phyloP scores from a whole-genome alignment of 2,797 vertebrate genomes.

The Luscinia megarhynchos region DNA sequence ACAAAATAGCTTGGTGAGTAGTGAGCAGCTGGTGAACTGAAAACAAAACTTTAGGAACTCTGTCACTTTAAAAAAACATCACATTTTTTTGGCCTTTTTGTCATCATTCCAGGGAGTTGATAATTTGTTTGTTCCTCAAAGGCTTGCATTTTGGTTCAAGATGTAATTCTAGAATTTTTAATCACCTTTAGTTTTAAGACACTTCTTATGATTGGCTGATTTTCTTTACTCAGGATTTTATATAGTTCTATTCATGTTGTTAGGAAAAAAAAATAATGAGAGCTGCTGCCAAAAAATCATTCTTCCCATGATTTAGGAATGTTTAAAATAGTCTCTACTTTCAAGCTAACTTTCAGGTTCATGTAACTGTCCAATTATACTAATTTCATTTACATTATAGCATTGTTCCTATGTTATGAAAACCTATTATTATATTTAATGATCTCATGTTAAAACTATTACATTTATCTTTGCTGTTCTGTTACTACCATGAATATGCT shows the following conservation, averaged over 20 bases:
- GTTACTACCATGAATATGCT: background rate
- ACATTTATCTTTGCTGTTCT: background rate
- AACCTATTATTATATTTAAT: constrained; percentile 28
- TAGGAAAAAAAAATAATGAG: background rate
- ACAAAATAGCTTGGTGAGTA: background rate
- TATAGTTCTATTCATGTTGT: background rate
- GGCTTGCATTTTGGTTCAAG: background rate
- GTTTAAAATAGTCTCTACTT: constrained; percentile 13
- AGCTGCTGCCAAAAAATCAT: background rate
- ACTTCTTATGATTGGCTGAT: background rate
- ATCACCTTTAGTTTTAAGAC: background rate
- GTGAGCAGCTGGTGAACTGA: background rate
- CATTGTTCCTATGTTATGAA: constrained; percentile 21
- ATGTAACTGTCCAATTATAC: background rate
- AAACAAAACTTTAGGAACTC: background rate
- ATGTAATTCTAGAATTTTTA: background rate
- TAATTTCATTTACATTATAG: constrained; percentile 6
- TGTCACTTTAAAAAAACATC: background rate
- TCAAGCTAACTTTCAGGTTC: background rate
- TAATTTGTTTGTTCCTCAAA: background rate
- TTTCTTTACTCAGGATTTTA: background rate
- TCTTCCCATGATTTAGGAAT: background rate
- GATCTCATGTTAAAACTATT: background rate
- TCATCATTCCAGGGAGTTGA: background rate
- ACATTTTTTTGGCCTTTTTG: background rate